Evolutionary conservation across 2,113 vertebrate species (phyloP), one percentile per base, ranked within the genome.

Genomic region (Ciconia stormi): DNA sequence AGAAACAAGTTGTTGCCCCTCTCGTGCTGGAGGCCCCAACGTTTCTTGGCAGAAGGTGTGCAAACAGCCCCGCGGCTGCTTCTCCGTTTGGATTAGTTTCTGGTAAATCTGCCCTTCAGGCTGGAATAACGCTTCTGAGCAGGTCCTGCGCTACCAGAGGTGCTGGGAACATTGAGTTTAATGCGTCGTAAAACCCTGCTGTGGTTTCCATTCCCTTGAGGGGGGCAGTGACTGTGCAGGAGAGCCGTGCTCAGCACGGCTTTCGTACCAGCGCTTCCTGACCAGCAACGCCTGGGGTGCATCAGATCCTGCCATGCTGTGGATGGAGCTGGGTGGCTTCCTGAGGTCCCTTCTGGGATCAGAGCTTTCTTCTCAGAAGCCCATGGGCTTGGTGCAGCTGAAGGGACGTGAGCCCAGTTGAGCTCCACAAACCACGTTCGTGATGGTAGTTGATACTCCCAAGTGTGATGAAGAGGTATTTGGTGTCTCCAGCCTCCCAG

Each of bases 51-150:
- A 87, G 81, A 73, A 84, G 63, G 58, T 29, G 55, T 23, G 77
- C 78, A 87, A 84, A 81, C 19, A 84, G 72, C 73, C 90, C 72
- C 0, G 0, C 0, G 2, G 73, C 87, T 66, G 36, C 95, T 84
- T 30, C 81, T 89, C 72, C 13, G 0, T 66, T 91, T 49, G 73
- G 87, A 49, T 95, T 66, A 16, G 42, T 58, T 88, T n/a, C 74
- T 71, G 77, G 74, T 34, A 91, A 87, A 59, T 82, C 67, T 80
- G 58, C 74, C 93, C 90, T 87, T 93, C 61, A 50, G 95, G 90
- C 73, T 94, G 88, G 42, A 95, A 73, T 89, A 82, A 80, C 81
- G 86, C 71, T 61, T 63, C 69, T 20, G 70, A 90, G 74, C 66
- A 50, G 86, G 89, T 62, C 69, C 81, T 73, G 71, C 2, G 4